Base-by-base conservation (phyloP, 1,140 invertebrate species). In the Trissolcus basalis region DNA sequence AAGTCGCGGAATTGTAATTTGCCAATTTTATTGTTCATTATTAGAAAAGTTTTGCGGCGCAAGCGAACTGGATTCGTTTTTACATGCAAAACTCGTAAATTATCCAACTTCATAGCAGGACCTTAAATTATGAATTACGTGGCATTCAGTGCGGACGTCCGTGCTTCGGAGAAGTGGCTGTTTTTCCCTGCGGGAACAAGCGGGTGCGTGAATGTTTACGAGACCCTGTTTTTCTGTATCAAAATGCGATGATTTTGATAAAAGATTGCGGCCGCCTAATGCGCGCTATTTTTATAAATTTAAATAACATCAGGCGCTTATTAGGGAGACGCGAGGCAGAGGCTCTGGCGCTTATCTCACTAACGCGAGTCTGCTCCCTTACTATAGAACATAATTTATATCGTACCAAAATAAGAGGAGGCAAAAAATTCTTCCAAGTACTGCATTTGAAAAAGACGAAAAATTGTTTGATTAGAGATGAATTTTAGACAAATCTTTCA, bases 211-310 rank as follows among this genome's bases (percentile, higher is more conserved):
- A 54, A 60, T 70, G 50, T 55, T 55, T 49, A 53, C 50, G 43
- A 9, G 43, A 44, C 51, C 9, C 43, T 11, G 48, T 60, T 60
- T 69, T 47, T 69, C 56, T 27, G 43, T 54, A 60, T 60, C 50
- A 69, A 60, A 39, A 32, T 69, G 19, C 19, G 19, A 60, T 69
- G 35, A 69, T 54, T 61, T 50, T 55, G 58, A 61, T 41, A 55
- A 70, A 61, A 69, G 67, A 56, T 55, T 54, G 41, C 43, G 47
- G 16, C n/a, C 19, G 33, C 14, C 60, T 70, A 70, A 70, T 70
- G 67, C n/a, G 13, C 50, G 56, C 58, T 70, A 70, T 70, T 70
- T 61, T 70, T 70, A 61, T 70, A 60, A 32, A 60, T 72, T 64
- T 64, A 64, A 64, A 64, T 72, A 64, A 59, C 36, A 72, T 64